Evolutionary conservation across 2,113 vertebrate species (phyloP).

Genomic region (Engraulis encrasicolus): DNA sequence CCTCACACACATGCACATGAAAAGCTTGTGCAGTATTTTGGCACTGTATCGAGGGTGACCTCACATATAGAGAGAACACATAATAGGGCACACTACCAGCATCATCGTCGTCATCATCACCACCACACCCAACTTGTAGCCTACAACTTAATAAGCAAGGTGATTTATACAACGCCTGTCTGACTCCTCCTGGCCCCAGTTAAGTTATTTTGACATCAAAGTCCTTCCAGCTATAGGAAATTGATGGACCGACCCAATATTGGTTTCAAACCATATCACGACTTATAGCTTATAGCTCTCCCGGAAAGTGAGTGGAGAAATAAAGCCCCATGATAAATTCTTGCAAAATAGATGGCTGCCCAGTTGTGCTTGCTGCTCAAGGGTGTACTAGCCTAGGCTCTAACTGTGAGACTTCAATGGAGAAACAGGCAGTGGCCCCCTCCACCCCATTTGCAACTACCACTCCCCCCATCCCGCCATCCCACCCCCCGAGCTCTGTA

Average conservation of each 20-base stretch:
- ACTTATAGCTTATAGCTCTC: not conserved
- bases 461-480: constrained; percentile 39
- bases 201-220: not conserved
- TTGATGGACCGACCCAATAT: not conserved
- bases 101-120: too few species aligned
- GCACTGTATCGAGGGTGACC: too few species aligned
- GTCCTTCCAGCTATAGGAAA: not conserved
- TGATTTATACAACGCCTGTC: not conserved
- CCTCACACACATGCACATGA: too few species aligned
- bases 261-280: not conserved
- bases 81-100: too few species aligned
- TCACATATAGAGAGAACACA: too few species aligned
- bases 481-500: constrained; percentile 57
- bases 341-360: constrained; percentile 44
- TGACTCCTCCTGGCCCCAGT: not conserved
- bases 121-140: too few species aligned
- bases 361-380: constrained; percentile 77
- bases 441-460: not conserved
- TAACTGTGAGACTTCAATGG: constrained; percentile 67
- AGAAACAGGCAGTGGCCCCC: constrained; percentile 49
- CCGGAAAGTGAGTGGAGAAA: not conserved
- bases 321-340: not conserved
- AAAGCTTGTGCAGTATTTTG: too few species aligned
- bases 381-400: constrained; percentile 60
- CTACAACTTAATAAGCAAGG: not conserved